These are phyloP conservation scores for Ailurus styani DNA, from an alignment of 2,113 vertebrate genomes.

Conservation along the genomic window DNA sequence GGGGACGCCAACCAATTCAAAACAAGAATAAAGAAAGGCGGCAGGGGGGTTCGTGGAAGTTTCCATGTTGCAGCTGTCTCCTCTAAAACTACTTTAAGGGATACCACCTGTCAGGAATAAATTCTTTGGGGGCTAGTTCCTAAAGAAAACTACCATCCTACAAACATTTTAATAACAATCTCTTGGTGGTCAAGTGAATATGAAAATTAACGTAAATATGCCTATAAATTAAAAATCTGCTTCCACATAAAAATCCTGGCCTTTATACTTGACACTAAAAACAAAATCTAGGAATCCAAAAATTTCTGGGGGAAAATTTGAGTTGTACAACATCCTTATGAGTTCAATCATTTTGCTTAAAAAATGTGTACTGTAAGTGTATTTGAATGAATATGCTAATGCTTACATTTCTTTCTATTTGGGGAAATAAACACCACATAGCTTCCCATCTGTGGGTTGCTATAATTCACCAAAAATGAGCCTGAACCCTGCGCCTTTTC, in stretches of 20 bases:
- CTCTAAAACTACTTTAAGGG: neutral
- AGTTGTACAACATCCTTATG: neutral
- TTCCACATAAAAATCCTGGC: neutral
- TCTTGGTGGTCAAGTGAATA: neutral
- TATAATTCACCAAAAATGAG: constrained; percentile 8
- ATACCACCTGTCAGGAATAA: neutral
- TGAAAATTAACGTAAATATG: constrained; percentile 2
- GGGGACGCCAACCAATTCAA: constrained; percentile 25
- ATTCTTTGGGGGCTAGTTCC: neutral
- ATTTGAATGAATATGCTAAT: constrained; percentile 44
- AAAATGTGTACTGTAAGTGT: constrained; percentile 10
- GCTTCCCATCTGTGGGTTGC: constrained; percentile 14
- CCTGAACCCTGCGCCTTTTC: neutral
- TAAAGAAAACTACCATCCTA: neutral
- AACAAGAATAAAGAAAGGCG: neutral
- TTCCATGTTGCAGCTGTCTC: neutral
- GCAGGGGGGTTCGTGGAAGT: neutral
- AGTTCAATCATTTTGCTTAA: constrained; percentile 13
- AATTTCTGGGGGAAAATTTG: neutral
- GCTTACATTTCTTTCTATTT: constrained; percentile 28
- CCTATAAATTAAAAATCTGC: neutral
- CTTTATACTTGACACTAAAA: constrained; percentile 11
- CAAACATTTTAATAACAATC: constrained; percentile 23
- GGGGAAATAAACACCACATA: constrained; percentile 23
- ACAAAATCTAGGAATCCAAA: constrained; percentile 20